A percentile compares a stretch with the other conserved stretches of the same genome.
These are phyloP conservation scores for Nomada ruficornis DNA, from an alignment of 2,888 invertebrate species.

Conservation along the genomic window DNA sequence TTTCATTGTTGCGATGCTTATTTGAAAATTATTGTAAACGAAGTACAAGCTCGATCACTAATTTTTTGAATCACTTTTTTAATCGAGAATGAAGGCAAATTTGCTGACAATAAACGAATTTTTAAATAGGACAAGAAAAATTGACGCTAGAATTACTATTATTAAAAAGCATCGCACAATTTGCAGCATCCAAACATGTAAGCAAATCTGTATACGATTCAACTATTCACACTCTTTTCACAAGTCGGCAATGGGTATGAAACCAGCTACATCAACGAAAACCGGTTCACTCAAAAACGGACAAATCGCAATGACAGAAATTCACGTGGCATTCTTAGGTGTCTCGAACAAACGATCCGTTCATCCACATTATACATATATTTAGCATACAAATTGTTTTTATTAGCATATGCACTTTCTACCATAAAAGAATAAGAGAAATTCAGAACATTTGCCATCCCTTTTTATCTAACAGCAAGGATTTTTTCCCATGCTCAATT, in stretches of 20 bases:
- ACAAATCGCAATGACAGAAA: constrained; percentile 24
- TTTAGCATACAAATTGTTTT: too few relatives aligned
- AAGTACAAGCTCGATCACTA: too few relatives aligned
- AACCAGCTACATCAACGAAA: constrained; percentile 19
- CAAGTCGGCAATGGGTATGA: constrained; percentile 30
- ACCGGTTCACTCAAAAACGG: constrained; percentile 37
- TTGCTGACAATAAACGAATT: not conserved
- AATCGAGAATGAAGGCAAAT: too few relatives aligned
- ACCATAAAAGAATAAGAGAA: too few relatives aligned
- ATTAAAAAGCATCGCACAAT: not conserved
- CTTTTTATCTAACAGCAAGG: too few relatives aligned
- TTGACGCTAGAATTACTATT: too few relatives aligned
- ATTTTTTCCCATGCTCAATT: not conserved
- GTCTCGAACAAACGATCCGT: not conserved
- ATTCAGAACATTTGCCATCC: too few relatives aligned
- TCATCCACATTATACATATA: too few relatives aligned
- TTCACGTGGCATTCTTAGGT: constrained; percentile 19
- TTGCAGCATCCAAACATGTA: not conserved
- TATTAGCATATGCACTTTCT: too few relatives aligned
- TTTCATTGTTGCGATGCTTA: not conserved
- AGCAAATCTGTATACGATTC: not conserved
- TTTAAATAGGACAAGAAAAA: not conserved
- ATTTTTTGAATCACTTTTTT: too few relatives aligned
- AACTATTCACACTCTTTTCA: not conserved
- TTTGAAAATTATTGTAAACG: not conserved